Base-by-base conservation (phyloP, 2,888 invertebrate genomes). In the Drosophila gaucha region DNA sequence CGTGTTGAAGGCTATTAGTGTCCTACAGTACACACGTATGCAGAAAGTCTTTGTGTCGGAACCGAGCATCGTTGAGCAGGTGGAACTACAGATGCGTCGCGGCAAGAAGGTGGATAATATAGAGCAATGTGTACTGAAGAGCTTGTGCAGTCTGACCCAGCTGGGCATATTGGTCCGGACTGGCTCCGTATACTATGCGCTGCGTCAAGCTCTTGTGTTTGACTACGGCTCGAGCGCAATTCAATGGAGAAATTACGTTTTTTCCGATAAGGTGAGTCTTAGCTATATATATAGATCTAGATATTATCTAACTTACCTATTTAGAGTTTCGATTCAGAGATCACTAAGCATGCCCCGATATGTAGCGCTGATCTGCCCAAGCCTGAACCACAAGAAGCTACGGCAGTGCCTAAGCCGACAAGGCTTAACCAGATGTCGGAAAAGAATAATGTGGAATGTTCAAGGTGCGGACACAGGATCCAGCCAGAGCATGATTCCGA, bases 81-180 rank as follows among this genome's bases (percentile, higher is more conserved):
- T 65, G n/a, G n/a, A 31, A 8, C 0, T 2, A 2, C 33, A 47
- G 35, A 22, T 63, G 50, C 31, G 36, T 4, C 5, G 5, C 28
- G 5, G 0, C 3, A 33, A 20, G 2, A 16, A 2, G 0, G 0
- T 6, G 0, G 0, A 6, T 0, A n/a, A 54, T 4, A 0, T 35
- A 1, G 36, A 54, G 10, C 1, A 8, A 0, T 18, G 5, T 1
- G 54, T 63, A 0, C n/a, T 10, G 0, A 24, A 22, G 14, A 54
- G 52, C 2, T 26, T 65, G 3, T 20, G 18, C 20, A 62, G 16
- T 2, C n/a, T 65, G 3, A 65, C 54, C 0, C 16, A n/a, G n/a
- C 8, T 62, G 31, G 65, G 65, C 1, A 6, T 65, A 0, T 6
- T 65, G n/a, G 65, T 43, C 0, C 63, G 47, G 1, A 36, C 47